These are phyloP conservation scores for Nasonia vitripennis DNA, from an alignment of 1,140 invertebrate genomes.

Conservation along the genomic window DNA sequence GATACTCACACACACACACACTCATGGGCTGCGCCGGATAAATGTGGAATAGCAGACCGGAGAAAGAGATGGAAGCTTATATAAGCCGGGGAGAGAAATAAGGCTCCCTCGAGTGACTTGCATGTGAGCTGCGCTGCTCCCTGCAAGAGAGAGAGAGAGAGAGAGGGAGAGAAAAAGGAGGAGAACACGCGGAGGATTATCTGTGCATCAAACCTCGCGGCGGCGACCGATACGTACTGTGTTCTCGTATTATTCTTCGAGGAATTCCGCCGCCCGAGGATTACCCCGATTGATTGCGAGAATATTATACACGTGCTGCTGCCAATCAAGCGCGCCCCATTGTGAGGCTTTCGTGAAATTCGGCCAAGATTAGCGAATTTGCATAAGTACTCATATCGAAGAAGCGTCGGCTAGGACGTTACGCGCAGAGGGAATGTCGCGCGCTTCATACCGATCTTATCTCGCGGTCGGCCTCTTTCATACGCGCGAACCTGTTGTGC, in stretches of 20 bases:
- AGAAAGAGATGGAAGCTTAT: slow-evolving; percentile 5
- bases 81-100: slow-evolving; percentile 34
- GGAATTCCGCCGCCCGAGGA: slow-evolving; percentile 37
- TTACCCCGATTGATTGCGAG: slow-evolving; percentile 5
- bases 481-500: slow-evolving; percentile 30
- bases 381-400: neutral
- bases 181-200: slow-evolving; percentile 60
- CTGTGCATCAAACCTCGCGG: slow-evolving; percentile 67
- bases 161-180: slow-evolving; percentile 26
- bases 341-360: neutral
- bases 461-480: slow-evolving; percentile 14
- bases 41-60: neutral
- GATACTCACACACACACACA: neutral
- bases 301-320: neutral
- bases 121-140: slow-evolving; percentile 52
- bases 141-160: slow-evolving; percentile 53
- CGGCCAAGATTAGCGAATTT: neutral
- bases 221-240: slow-evolving; percentile 62
- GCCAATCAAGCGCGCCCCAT: neutral
- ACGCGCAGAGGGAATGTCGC: slow-evolving; percentile 17
- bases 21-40: neutral
- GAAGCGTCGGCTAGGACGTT: neutral
- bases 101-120: slow-evolving; percentile 40
- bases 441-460: slow-evolving; percentile 17
- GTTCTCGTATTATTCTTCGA: slow-evolving; percentile 59